These are phyloP conservation scores for Pygoscelis adeliae DNA, from an alignment of 2,113 vertebrate species.

Conservation along the genomic window DNA sequence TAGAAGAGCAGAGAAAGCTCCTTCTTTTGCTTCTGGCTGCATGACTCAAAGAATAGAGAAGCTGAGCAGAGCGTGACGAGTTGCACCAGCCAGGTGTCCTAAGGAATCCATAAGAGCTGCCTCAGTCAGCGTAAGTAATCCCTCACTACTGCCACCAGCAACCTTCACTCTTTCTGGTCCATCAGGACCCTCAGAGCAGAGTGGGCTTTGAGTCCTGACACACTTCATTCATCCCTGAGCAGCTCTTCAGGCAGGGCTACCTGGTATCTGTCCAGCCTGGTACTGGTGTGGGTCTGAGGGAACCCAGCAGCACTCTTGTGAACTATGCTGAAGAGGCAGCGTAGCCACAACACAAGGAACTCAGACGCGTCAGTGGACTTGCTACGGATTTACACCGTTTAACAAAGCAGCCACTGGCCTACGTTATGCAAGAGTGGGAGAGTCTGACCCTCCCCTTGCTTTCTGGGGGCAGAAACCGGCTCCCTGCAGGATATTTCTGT, in stretches of 20 bases:
- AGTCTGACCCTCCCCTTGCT: not conserved
- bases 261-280: not conserved
- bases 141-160: not conserved
- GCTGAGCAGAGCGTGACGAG: not conserved
- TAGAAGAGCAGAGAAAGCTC: not conserved
- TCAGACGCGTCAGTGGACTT: not conserved
- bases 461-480: not conserved
- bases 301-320: not conserved
- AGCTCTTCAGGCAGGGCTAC: not conserved
- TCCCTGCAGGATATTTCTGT: slow-evolving; percentile 9
- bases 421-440: not conserved
- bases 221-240: rapidly evolving
- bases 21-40: not conserved
- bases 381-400: not conserved
- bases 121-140: not conserved
- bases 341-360: not conserved
- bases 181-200: not conserved
- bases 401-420: not conserved
- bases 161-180: not conserved
- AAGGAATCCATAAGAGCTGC: not conserved
- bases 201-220: not conserved
- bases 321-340: not conserved
- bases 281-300: not conserved
- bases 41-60: too few relatives aligned
- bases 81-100: not conserved